Evolutionary conservation across 2,113 vertebrate genomes (phyloP).

Genomic region (Saccopteryx leptura): DNA sequence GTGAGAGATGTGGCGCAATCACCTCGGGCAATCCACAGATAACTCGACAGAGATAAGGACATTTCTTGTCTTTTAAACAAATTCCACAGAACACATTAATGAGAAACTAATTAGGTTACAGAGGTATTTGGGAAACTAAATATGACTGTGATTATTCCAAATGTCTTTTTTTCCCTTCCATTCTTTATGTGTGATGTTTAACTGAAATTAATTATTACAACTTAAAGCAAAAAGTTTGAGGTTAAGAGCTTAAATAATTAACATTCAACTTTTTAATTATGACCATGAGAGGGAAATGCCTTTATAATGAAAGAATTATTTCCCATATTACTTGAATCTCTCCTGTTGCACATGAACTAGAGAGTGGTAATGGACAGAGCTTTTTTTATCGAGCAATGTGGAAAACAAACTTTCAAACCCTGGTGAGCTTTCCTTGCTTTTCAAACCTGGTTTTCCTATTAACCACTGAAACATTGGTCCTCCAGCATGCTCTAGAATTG

Average conservation of each 20-base stretch:
- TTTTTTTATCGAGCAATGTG: slow-evolving; percentile 62
- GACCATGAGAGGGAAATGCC: background rate
- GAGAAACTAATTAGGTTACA: slow-evolving; percentile 83
- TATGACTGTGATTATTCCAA: slow-evolving; percentile 59
- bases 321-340: background rate
- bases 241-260: slow-evolving; percentile 33
- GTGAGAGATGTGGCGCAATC: slow-evolving; percentile 85
- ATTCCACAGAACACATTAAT: slow-evolving; percentile 74
- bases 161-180: background rate
- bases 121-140: slow-evolving; percentile 81
- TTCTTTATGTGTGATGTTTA: slow-evolving; percentile 50
- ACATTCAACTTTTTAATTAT: background rate
- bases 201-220: slow-evolving; percentile 51
- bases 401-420: slow-evolving; percentile 70
- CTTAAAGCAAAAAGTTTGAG: slow-evolving; percentile 56
- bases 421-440: background rate
- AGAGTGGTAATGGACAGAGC: background rate
- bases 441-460: slow-evolving; percentile 57
- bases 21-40: slow-evolving; percentile 86
- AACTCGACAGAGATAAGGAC: slow-evolving; percentile 86
- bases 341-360: background rate
- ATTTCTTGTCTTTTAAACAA: slow-evolving; percentile 73
- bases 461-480: background rate
- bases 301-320: background rate
- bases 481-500: slow-evolving; percentile 73